These are phyloP conservation scores for Acronicta alni DNA, from an alignment of 2,888 invertebrate genomes.

Conservation along the genomic window DNA sequence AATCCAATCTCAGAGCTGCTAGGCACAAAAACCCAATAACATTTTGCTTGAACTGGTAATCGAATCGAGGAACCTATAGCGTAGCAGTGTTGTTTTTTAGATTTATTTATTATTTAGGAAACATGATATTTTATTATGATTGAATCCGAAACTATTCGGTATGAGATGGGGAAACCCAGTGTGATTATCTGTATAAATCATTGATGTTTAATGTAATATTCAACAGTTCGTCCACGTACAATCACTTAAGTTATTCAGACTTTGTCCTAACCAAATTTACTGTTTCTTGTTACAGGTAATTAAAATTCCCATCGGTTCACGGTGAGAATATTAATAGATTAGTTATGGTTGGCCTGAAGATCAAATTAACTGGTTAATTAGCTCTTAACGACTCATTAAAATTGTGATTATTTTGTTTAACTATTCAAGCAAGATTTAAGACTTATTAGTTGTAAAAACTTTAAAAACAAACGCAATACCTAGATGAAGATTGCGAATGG, in stretches of 20 bases:
- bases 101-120: no score
- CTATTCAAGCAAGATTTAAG: constrained; percentile 1
- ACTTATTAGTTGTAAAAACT: not conserved
- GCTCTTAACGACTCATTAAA: constrained; percentile 24
- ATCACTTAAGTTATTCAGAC: constrained; percentile 40
- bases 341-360: constrained; percentile 22
- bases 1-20: no score
- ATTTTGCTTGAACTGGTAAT: no score
- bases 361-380: constrained; percentile 23
- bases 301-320: constrained; percentile 38
- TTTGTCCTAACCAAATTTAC: constrained; percentile 52
- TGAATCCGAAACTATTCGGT: constrained; percentile 13
- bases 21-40: no score
- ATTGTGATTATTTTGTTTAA: constrained; percentile 19
- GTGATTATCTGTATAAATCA: constrained; percentile 17
- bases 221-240: constrained; percentile 30
- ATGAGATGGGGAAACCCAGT: constrained; percentile 27
- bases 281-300: constrained; percentile 60
- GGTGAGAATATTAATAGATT: constrained; percentile 47
- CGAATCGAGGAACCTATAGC: no score
- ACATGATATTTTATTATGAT: constrained; percentile 1
- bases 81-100: no score
- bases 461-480: no score
- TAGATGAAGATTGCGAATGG: no score
- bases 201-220: constrained; percentile 24